Conservation (phyloP, 2,888 invertebrate genomes). For the Apoda limacodes region DNA sequence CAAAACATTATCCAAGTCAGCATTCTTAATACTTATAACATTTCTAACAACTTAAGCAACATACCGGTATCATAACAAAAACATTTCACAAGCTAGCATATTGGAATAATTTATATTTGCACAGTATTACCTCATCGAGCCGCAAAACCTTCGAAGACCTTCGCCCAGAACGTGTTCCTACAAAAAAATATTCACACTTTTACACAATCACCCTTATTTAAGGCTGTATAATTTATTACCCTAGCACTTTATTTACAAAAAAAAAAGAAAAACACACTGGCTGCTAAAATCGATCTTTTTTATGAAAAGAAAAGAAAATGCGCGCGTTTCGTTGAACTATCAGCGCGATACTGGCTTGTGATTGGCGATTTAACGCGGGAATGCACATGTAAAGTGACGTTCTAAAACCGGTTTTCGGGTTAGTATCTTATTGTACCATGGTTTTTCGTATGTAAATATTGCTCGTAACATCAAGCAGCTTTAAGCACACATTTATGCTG, state of each 20-base stretch:
- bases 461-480: too few species aligned
- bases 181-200: slow-evolving; percentile 10
- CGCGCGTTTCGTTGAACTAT: slow-evolving; percentile 37
- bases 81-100: slow-evolving; percentile 37
- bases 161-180: slow-evolving; percentile 18
- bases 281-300: not conserved
- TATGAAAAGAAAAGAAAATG: slow-evolving; percentile 16
- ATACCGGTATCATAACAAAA: slow-evolving; percentile 33
- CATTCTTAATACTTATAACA: too few species aligned
- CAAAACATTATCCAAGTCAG: too few species aligned
- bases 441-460: too few species aligned
- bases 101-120: slow-evolving; percentile 32
- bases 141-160: slow-evolving; percentile 33
- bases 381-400: slow-evolving; percentile 32
- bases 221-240: too few species aligned
- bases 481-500: too few species aligned
- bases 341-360: slow-evolving; percentile 40
- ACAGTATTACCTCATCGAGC: slow-evolving; percentile 28
- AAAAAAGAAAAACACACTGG: not conserved
- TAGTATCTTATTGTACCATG: too few species aligned
- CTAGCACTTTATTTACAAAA: not conserved
- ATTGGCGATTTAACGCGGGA: slow-evolving; percentile 49
- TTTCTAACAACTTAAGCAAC: too few species aligned
- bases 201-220: too few species aligned
- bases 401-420: slow-evolving; percentile 29